Conservation (phyloP, 2,888 invertebrate genomes). For the Peribatodes rhomboidaria region DNA sequence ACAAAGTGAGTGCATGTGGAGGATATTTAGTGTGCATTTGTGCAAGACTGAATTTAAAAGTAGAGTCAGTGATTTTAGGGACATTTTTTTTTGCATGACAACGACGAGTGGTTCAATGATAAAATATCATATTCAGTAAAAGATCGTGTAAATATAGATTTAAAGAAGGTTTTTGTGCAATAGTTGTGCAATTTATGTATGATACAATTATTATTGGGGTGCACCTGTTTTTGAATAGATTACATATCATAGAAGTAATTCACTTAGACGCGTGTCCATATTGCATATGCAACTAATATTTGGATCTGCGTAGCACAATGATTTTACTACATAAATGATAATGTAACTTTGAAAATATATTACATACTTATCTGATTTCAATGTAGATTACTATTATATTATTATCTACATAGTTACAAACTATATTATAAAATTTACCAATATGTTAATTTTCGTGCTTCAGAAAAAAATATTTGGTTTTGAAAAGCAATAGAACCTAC, state of each 20-base stretch:
- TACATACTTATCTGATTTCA: too few relatives aligned
- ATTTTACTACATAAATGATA: too few relatives aligned
- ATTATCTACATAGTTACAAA: too few relatives aligned
- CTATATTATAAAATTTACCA: too few relatives aligned
- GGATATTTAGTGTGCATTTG: slow-evolving; percentile 1
- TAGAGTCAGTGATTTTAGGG: slow-evolving; percentile 21
- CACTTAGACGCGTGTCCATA: slow-evolving; percentile 24
- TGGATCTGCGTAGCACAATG: slow-evolving; percentile 1
- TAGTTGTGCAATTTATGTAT: slow-evolving; percentile 27
- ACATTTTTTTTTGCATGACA: slow-evolving; percentile 9
- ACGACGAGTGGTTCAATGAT: background rate
- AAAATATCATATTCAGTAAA: background rate
- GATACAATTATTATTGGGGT: slow-evolving; percentile 14
- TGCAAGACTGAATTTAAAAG: slow-evolving; percentile 26
- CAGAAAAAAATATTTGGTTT: too few relatives aligned
- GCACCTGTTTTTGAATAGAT: slow-evolving; percentile 64
- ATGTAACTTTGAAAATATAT: too few relatives aligned
- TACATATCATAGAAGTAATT: slow-evolving; percentile 75
- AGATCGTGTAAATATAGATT: slow-evolving; percentile 19
- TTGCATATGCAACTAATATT: background rate
- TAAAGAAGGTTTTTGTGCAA: slow-evolving; percentile 27
- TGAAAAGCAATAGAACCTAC: too few relatives aligned
- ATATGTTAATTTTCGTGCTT: too few relatives aligned
- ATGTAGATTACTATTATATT: too few relatives aligned
- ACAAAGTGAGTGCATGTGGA: background rate